Percentiles rank a stretch among this genome's conserved stretches.
Conservation (phyloP, 2,797 vertebrate species). For the Hipposideros larvatus region DNA sequence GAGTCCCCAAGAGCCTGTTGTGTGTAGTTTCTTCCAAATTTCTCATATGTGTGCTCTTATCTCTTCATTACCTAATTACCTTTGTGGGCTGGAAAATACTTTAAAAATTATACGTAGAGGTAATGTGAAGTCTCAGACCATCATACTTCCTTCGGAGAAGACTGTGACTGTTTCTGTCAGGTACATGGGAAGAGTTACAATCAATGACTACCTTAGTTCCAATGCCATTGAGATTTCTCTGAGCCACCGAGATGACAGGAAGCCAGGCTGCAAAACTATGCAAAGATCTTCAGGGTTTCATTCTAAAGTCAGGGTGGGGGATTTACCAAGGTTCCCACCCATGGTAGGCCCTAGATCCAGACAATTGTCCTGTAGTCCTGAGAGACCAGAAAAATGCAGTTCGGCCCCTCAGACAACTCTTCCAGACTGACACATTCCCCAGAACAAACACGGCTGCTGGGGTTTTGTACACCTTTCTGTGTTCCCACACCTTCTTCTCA, state of each 20-base stretch:
- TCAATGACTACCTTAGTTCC: background rate
- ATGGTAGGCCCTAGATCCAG: background rate
- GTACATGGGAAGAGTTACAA: background rate
- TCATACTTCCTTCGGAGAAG: background rate
- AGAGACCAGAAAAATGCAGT: background rate
- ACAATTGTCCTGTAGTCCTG: background rate
- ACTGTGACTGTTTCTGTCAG: background rate
- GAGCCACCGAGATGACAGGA: background rate
- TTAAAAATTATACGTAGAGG: too few relatives aligned
- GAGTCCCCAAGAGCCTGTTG: too few relatives aligned
- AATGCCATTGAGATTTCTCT: background rate
- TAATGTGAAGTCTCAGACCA: background rate
- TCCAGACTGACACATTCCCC: background rate
- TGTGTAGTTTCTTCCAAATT: too few relatives aligned
- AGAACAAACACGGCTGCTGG: background rate
- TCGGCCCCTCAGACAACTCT: background rate
- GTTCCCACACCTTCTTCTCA: background rate
- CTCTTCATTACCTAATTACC: too few relatives aligned
- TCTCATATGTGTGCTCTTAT: too few relatives aligned
- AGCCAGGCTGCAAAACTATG: background rate
- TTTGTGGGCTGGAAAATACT: too few relatives aligned
- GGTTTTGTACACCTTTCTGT: background rate
- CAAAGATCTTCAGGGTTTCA: too few relatives aligned
- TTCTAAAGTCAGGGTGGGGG: background rate
- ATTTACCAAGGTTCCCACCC: background rate